A percentile compares a stretch with the other conserved stretches of the same genome.
Evolutionary conservation across 1,140 invertebrate genomes (phyloP).

Genomic region (Tenebrio molitor): DNA sequence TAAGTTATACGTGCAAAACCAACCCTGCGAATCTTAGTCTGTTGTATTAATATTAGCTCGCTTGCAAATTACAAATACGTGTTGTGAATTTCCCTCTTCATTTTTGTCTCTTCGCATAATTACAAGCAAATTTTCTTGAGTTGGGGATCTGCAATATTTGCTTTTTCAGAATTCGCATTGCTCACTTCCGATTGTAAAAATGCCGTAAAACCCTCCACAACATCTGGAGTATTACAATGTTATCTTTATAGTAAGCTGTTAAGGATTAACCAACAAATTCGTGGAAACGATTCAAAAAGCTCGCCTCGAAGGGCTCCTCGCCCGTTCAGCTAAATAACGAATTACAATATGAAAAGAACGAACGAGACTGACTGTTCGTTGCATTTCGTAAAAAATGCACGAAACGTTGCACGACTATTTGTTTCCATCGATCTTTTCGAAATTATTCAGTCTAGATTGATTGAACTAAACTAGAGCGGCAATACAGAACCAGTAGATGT

Average conservation of each 20-base stretch:
- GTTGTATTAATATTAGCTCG: constrained; percentile 30
- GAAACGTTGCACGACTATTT: no score
- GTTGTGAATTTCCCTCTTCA: constrained; percentile 7
- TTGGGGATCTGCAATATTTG: neutral
- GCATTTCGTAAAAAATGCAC: no score
- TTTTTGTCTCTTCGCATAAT: constrained; percentile 9
- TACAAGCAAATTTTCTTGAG: neutral
- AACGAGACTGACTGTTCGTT: neutral
- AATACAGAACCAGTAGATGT: no score
- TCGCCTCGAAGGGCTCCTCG: constrained; percentile 14
- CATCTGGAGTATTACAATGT: constrained; percentile 35
- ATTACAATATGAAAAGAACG: constrained; percentile 9
- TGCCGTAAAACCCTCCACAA: constrained; percentile 2
- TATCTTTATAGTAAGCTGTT: constrained; percentile 44
- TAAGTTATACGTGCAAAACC: constrained; percentile 42
- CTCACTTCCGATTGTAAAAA: constrained; percentile 34
- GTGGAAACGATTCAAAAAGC: constrained; percentile 34
- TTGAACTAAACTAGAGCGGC: no score
- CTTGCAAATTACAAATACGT: constrained; percentile 41
- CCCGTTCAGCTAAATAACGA: constrained; percentile 15
- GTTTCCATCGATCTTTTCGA: no score
- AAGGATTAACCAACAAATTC: constrained; percentile 41
- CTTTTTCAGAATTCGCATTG: constrained; percentile 10
- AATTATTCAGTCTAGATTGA: no score
- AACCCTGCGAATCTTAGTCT: constrained; percentile 29